Base-by-base conservation (phyloP, 2,888 invertebrate species). In the Pimpla rufipes region DNA sequence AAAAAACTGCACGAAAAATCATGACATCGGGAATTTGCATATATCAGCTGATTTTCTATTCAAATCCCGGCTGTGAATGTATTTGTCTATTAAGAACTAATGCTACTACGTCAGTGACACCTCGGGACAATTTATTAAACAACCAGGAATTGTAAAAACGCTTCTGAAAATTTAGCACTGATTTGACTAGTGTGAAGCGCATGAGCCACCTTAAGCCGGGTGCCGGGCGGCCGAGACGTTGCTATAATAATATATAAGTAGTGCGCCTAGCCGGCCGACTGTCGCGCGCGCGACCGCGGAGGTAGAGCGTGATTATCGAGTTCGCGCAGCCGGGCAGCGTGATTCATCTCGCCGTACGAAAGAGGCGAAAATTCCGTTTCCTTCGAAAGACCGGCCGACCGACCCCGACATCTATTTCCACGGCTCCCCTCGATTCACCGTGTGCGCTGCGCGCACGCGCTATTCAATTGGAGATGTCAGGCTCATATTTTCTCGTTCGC, bases 331-430 rank as follows among this genome's bases (percentile, higher is more conserved):
- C 18, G 59, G 37, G 8, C 59, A 37, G 18, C 1, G 52, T 59
- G 73, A 37, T 64, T 29, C 47, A 45, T 5, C 45, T 47, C 57
- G 45, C 62, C 35, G 45, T 37, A 83, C 80, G 57, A 77, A 84
- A 80, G 62, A 81, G 70, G 81, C 83, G 77, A 84, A 81, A 81
- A 84, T 81, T 70, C 57, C 77, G 81, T 84, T 84, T 83, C 83
- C 80, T 73, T 83, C 83, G 62, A 73, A 80, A 80, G 47, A 66
- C 37, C 55, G 59, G 71, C 83, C 76, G 45, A 80, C 71, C 83
- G 83, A 77, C 83, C 80, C 83, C 83, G 83, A 83, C 83, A 83
- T 80, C 83, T 80, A 83, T 83, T 83, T 77, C 73, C 73, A 77
- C 79, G 35, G 71, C 47, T 74, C 42, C 67, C 62, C 55, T 23